Evolutionary conservation across 1,140 invertebrate genomes (phyloP).

Genomic region (Polypedilum pembai): DNA sequence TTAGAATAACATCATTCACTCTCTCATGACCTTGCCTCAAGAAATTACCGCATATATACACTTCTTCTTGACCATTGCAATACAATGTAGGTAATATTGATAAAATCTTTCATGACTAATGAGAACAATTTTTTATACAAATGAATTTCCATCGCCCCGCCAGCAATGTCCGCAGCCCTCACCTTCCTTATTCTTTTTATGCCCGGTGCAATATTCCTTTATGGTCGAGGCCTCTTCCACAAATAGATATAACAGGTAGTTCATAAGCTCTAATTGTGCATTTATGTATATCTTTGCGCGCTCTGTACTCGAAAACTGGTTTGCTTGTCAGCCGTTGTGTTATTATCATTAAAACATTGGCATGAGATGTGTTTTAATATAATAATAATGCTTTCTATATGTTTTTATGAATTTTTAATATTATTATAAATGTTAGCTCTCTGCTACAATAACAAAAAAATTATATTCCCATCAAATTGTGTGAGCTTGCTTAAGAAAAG

Average conservation of each 20-base stretch:
- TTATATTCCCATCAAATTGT: slow-evolving; percentile 7
- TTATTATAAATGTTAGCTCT: not conserved
- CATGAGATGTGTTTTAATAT: slow-evolving; percentile 5
- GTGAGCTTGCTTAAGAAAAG: not conserved
- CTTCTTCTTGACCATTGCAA: not conserved
- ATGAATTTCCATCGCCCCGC: not conserved
- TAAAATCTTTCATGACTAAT: slow-evolving; percentile 6
- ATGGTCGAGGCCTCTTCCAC: not conserved
- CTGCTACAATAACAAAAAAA: not conserved
- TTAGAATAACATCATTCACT: not conserved
- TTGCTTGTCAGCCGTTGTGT: not conserved
- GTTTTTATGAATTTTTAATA: not conserved
- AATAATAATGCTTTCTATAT: not conserved
- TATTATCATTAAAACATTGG: not conserved
- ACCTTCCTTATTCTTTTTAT: not conserved
- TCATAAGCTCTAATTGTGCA: slow-evolving; percentile 6
- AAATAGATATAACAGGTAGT: slow-evolving; percentile 12
- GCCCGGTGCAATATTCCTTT: not conserved
- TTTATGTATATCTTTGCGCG: not conserved
- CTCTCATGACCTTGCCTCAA: slow-evolving; percentile 25
- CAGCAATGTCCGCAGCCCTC: not conserved
- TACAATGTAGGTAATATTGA: not conserved
- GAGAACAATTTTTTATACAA: not conserved
- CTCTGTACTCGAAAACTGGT: not conserved
- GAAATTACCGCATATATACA: not conserved